Base-by-base conservation (phyloP, 1,140 invertebrate species). In the Amphibalanus amphitrite region DNA sequence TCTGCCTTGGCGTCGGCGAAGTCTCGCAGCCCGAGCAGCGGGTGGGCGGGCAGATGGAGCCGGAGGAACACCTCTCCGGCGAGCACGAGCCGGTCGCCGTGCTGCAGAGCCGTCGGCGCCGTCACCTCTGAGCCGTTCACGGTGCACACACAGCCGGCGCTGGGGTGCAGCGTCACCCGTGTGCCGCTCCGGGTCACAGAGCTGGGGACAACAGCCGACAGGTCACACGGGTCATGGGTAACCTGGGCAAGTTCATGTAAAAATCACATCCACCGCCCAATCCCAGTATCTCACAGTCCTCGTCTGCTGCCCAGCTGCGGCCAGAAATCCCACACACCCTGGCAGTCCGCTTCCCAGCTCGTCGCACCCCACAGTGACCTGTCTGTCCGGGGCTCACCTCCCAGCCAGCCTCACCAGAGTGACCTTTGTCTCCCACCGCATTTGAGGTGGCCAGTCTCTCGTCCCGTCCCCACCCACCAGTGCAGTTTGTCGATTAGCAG, bases 11-110 rank as follows among this genome's bases (percentile, higher is more conserved):
- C 86, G 79, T 82, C 83, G 72, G 87, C 84, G 78, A 85, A 88
- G 74, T 87, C 85, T 78, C 71, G 79, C 69, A 73, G 76, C 76
- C 73, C 75, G 75, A 72, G 75, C 76, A 30, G 71, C 72, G 68
- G 76, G 75, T 28, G 70, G 73, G 20, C 69, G 71, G 15, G 78
- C 73, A 17, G 81, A 70, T 81, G 81, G 13, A 86, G 80, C 74
- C 83, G 82, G 75, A 88, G 88, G 74, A 86, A 88, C 77, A 88
- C 87, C 75, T 86, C 85, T 15, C 86, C 87, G 28, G 86, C 87
- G 29, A 89, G 83, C 3, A 88, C 84, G 29, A 89, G 78, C 59
- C 87, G 81, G 77, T 88, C 87, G 1, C 85, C 86, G 75, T 88
- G 85, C 71, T 82, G 82, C 0, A 87, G 78, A 29, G 76, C 74